Percentiles rank a stretch among this genome's conserved stretches.
Conservation (phyloP, 2,888 invertebrate genomes). For the Oxycera nigricornis region DNA sequence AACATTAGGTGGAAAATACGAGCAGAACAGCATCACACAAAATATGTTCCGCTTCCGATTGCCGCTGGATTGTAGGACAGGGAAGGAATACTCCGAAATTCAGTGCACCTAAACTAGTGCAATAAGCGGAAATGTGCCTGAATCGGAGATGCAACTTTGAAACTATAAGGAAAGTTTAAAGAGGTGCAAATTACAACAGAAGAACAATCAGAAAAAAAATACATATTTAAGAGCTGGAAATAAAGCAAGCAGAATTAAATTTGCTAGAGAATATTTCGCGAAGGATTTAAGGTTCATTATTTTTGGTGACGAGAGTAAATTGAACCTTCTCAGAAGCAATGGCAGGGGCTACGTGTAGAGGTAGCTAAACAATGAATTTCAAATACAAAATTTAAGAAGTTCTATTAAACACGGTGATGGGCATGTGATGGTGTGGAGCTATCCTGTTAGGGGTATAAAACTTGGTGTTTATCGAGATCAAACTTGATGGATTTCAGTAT, state of each 20-base stretch:
- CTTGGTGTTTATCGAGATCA: neutral
- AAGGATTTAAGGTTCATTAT: neutral
- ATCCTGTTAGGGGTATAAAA: no score
- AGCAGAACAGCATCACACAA: neutral
- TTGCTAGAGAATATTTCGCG: no score
- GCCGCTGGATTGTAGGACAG: neutral
- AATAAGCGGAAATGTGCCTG: neutral
- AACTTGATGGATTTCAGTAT: neutral
- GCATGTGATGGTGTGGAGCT: neutral
- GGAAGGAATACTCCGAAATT: neutral
- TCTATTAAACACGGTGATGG: neutral
- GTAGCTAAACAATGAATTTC: neutral
- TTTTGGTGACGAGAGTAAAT: neutral
- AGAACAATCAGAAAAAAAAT: neutral
- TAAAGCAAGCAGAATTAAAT: neutral
- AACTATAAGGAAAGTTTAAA: neutral
- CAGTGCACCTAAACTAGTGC: neutral
- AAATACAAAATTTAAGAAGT: neutral
- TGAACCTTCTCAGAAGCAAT: neutral
- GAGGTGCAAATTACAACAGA: neutral
- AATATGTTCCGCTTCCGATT: neutral
- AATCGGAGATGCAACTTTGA: neutral
- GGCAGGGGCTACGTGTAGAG: neutral
- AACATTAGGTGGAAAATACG: neutral
- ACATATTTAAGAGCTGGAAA: neutral